Base-by-base conservation (phyloP, 2,888 invertebrate species). In the Apodemia hepburni region DNA sequence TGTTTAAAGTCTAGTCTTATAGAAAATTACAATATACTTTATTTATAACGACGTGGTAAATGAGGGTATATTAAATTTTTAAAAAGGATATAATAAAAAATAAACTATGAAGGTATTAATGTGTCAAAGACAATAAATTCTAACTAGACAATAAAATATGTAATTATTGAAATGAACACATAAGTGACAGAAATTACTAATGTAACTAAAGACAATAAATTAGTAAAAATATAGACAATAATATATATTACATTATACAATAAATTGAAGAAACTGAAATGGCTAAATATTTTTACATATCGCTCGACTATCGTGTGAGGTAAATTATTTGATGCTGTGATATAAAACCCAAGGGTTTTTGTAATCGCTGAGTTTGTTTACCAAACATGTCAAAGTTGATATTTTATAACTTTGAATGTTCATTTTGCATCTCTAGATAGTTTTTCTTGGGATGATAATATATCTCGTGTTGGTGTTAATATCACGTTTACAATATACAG, bases 231-330 rank as follows among this genome's bases (percentile, higher is more conserved):
- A 62, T 58, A 64, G 29, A 66, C 63, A 60, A 65, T 62, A 60
- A 61, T 68, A 64, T 61, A 62, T 38, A 11, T 38, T 58, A 60
- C 11, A 54, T 61, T 51, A 38, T 38, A 11, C 3, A 11, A 11
- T 38, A 38, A 38, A 38, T 3, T 38, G 11, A 60, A 54, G 64
- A 61, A 61, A 68, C 54, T 66, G 63, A 63, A 74, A 77, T 80
- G 79, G 81, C 77, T 78, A 75, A 81, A 78, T 81, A 78, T 80
- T 80, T 81, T 81, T 79, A 82, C 81, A 81, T 76, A 77, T 81
- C 82, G 80, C 82, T 74, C 80, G 79, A 73, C 61, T 72, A 74
- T 76, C 79, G 78, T 69, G 84, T 82, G 83, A 80, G 74, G 77
- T 79, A 81, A 81, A 79, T 79, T 77, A 77, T 82, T 78, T 80